A percentile compares a stretch with the other conserved stretches of the same genome.
Evolutionary conservation across 2,113 vertebrate genomes (phyloP).

Genomic region (Oreocharis arfaki): DNA sequence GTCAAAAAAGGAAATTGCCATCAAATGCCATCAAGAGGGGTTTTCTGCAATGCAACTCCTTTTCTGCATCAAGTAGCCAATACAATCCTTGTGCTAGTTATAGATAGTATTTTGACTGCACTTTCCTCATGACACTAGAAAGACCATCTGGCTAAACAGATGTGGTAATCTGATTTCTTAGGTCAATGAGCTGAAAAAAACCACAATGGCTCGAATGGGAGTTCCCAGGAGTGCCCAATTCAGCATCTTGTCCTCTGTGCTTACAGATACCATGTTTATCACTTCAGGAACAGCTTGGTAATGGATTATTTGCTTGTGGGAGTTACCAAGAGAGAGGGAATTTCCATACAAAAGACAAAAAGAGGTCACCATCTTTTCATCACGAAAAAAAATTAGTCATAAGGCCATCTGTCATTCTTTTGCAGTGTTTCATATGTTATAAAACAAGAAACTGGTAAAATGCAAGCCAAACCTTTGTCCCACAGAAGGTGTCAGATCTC

Average conservation of each 20-base stretch:
- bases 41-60: neutral
- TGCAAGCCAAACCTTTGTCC: neutral
- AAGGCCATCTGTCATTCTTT: neutral
- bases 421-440: neutral
- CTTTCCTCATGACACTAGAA: neutral
- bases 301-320: neutral
- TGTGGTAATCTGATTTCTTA: constrained; percentile 25
- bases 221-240: neutral
- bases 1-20: neutral
- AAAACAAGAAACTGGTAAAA: neutral
- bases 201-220: neutral
- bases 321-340: neutral
- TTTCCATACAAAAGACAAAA: neutral
- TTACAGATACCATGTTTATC: neutral
- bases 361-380: neutral
- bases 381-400: neutral
- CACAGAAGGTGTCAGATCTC: neutral
- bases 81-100: neutral
- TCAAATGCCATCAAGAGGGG: neutral
- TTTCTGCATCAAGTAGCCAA: neutral
- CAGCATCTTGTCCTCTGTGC: neutral
- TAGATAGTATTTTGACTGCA: neutral
- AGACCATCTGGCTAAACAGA: constrained; percentile 27
- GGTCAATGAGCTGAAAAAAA: neutral
- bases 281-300: neutral